Evolutionary conservation across 2,113 vertebrate genomes (phyloP).

Genomic region (Vombatus ursinus): DNA sequence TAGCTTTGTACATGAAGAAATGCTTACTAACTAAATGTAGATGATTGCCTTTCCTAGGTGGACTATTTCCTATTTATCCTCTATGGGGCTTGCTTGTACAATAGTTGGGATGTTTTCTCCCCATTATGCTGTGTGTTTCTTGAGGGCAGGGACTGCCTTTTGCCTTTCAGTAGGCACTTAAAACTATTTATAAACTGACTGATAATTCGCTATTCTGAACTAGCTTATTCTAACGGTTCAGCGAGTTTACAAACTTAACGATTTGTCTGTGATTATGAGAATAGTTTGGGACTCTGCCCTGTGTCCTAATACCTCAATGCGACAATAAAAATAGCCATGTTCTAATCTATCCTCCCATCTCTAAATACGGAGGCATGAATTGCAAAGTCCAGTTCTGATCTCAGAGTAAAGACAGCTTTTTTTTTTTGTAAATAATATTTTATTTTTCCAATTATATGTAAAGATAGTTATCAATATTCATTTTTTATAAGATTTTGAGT

Average conservation of each 20-base stretch:
- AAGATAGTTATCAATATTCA: background rate
- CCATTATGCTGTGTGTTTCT: background rate
- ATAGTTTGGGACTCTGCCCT: background rate
- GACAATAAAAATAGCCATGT: background rate
- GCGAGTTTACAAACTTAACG: background rate
- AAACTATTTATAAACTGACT: background rate
- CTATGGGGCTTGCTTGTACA: background rate
- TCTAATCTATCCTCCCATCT: background rate
- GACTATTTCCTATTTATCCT: background rate
- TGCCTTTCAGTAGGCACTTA: background rate
- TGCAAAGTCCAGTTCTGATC: background rate
- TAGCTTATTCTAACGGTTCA: background rate
- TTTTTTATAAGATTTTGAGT: background rate
- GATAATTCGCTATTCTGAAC: background rate
- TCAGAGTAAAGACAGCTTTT: background rate
- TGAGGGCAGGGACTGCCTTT: background rate
- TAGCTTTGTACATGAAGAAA: background rate
- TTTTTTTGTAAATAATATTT: background rate
- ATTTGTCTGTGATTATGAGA: background rate
- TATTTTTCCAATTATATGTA: background rate
- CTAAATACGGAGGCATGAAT: background rate
- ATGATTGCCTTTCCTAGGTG: background rate
- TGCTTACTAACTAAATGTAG: background rate
- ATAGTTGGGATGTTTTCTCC: background rate
- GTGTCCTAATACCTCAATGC: background rate